These are phyloP conservation scores for Trypoxylon attenuatum DNA, from an alignment of 2,888 invertebrate genomes.

Conservation along the genomic window DNA sequence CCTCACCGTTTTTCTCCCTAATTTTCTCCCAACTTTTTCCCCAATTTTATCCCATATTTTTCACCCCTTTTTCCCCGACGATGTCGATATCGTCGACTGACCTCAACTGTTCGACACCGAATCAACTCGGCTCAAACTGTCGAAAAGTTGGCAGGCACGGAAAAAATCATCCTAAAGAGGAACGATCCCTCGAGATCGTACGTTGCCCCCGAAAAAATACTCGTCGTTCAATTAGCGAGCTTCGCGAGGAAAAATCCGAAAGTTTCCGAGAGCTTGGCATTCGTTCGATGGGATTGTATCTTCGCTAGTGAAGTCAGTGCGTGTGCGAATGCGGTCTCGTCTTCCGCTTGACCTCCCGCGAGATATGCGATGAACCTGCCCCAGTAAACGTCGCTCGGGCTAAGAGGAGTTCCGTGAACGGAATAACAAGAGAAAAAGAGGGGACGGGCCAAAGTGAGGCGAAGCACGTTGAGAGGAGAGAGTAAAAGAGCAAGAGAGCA, in stretches of 20 bases:
- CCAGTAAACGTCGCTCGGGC: constrained; percentile 13
- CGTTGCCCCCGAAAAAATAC: background rate
- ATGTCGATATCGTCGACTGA: no score
- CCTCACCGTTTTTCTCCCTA: no score
- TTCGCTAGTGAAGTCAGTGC: background rate
- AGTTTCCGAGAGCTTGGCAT: background rate
- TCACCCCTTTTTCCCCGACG: constrained; percentile 4
- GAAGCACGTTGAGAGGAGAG: constrained; percentile 12
- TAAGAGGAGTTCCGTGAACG: constrained; percentile 38
- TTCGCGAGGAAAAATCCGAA: background rate
- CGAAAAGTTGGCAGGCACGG: no score
- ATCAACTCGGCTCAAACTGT: no score
- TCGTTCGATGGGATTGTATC: background rate
- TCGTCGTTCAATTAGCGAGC: background rate
- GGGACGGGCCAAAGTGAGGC: constrained; percentile 12
- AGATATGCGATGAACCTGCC: constrained; percentile 49
- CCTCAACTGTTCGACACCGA: no score
- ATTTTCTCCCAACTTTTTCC: background rate
- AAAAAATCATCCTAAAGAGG: no score
- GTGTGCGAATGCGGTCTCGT: background rate
- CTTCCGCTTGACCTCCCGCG: constrained; percentile 41
- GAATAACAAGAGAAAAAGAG: constrained; percentile 30
- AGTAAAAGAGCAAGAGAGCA: constrained; percentile 18
- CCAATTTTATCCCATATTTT: background rate
- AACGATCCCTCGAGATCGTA: no score